Evolutionary conservation across 2,888 invertebrate genomes (phyloP), one percentile per base, ranked within the genome.

Genomic region (Steinernema scapterisci): DNA sequence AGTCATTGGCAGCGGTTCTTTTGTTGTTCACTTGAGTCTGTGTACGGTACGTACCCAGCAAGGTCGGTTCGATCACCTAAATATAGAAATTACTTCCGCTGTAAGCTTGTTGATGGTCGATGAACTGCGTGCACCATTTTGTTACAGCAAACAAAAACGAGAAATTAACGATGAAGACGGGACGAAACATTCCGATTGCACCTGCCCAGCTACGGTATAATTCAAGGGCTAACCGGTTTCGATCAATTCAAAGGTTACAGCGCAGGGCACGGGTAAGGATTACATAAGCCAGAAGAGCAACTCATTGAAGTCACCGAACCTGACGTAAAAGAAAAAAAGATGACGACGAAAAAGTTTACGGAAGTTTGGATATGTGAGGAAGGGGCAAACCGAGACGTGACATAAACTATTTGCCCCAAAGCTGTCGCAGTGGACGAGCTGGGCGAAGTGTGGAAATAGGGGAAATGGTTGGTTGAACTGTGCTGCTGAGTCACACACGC

Each of bases 401-500:
- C 48, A 19, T 16, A 9, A 63, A 63, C 63, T 63, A 63, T 27
- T 54, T 54, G 54, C 25, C 13, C 48, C 48, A n/a, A 19, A 3
- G 48, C 54, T 23, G 54, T 25, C 13, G 21, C 63, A 63, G 63
- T 63, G n/a, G 48, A 13, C 16, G n/a, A 48, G 48, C 48, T 23
- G 52, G 23, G 23, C 52, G 52, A 23, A 52, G 52, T 52, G 52
- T 52, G 52, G 52, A 31, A 16, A 48, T 19, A 63, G 63, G 23
- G 63, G 63, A 27, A 13, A 27, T 63, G 63, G 63, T 63, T 63
- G 63, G 63, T 27, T 63, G 63, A 63, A 63, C 63, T 63, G 63
- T 63, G 48, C 6, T 63, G 63, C 54, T 54, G 54, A 63, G 31
- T 63, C 63, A 63, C 16, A 38, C 38, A 38, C 38, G 38, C 38